Conservation (phyloP, 2,888 invertebrate genomes). For the Dione juno region DNA sequence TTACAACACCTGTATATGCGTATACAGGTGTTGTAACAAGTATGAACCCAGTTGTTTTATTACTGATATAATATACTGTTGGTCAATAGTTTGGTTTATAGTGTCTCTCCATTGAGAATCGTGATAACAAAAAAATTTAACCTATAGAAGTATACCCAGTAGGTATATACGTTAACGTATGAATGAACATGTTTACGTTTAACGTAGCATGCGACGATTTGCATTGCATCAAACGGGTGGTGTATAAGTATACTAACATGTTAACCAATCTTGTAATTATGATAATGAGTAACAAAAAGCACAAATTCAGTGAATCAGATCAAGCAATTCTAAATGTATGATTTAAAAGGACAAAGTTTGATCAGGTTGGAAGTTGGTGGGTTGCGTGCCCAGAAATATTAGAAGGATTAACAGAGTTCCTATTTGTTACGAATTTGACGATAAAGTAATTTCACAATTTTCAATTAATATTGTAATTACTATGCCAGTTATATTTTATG, state of each 20-base stretch:
- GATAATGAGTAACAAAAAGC: background rate
- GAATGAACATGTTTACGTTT: background rate
- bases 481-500: background rate
- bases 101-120: too few species aligned
- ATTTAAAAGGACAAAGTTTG: constrained; percentile 13
- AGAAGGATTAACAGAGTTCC: constrained; percentile 21
- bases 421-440: constrained; percentile 22
- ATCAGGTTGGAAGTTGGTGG: constrained; percentile 16
- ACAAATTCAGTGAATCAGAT: background rate
- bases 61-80: too few species aligned
- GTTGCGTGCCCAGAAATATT: constrained; percentile 25
- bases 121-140: too few species aligned
- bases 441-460: constrained; percentile 18
- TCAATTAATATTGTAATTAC: constrained; percentile 18
- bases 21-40: too few species aligned
- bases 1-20: too few species aligned
- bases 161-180: too few species aligned
- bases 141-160: too few species aligned
- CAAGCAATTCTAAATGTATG: constrained; percentile 6
- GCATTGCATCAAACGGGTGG: background rate
- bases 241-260: background rate
- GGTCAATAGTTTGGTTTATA: too few species aligned
- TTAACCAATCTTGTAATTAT: background rate
- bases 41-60: too few species aligned
- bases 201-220: background rate